Base-by-base conservation (phyloP, 30 jellyfish, hydroid and myxozoan genomes). In the Euphysa ruthae region DNA sequence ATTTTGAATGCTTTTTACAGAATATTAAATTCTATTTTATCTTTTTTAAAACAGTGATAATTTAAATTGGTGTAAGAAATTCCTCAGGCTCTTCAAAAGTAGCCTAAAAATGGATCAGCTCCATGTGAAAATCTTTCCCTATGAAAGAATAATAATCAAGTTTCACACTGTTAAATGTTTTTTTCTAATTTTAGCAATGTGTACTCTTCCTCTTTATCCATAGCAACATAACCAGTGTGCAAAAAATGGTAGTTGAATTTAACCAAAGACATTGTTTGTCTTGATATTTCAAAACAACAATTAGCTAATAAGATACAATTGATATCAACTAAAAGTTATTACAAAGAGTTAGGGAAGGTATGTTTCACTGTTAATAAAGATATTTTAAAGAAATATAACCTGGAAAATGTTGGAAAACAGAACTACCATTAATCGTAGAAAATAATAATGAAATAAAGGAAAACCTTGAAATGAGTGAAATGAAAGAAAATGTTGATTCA, bases 241-340 rank as follows among this genome's bases (percentile, higher is more conserved):
- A 65, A 61, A 73, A 69, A 69, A 79, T 85, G 54, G 44, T 66
- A 3, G 16, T 29, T 18, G 62, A 63, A 6, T 85, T 85, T 34
- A 51, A 61, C 14, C 27, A 70, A 58, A 35, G 56, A 24, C 6
- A 51, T 32, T 5, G 44, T 56, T 7, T 6, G 58, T 23, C 72
- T 64, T 35, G 62, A 35, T 35, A 85, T 85, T 6, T 85, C 96
- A 4, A 85, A 79, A 44, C 68, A 87, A 25, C 96, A 85, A 35
- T 56, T 78, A 63, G 91, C 61, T 26, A 50, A 63, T 22, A 85
- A 73, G 23, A 79, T 85, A 1, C 78, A 79, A 4, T 79, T 55
- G 31, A 73, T 85, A 24, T 89, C 96, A 2, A 58, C 75, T 23
- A 50, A 92, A 6, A 83, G 75, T 27, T 31, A 63, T 0, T 22